Percentiles rank a stretch among this genome's conserved stretches.
Conservation (phyloP, 2,113 vertebrate species). For the Taxidea taxus region DNA sequence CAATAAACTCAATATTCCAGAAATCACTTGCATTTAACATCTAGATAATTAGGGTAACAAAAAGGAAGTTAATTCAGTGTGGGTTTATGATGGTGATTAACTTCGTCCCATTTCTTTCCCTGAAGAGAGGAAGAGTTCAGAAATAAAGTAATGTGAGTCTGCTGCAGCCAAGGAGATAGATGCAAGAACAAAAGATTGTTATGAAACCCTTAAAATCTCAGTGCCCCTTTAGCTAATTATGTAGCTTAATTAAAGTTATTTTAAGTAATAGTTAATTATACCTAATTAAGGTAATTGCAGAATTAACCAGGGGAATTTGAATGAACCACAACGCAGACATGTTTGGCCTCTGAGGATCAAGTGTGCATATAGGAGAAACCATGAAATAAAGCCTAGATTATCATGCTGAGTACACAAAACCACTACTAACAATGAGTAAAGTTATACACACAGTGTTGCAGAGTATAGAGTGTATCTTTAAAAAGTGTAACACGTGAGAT, state of each 20-base stretch:
- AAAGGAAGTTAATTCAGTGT: constrained; percentile 56
- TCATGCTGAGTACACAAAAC: not conserved
- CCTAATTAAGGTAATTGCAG: constrained; percentile 76
- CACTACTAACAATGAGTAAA: constrained; percentile 26
- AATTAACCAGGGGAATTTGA: constrained; percentile 68
- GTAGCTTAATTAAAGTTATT: constrained; percentile 77
- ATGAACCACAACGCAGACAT: constrained; percentile 41
- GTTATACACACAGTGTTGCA: not conserved
- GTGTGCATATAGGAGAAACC: not conserved
- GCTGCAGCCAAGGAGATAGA: constrained; percentile 47
- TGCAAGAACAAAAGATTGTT: constrained; percentile 71
- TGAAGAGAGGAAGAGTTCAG: constrained; percentile 26
- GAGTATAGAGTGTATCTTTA: not conserved
- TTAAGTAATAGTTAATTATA: constrained; percentile 78
- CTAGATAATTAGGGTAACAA: constrained; percentile 62
- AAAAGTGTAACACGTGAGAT: not conserved
- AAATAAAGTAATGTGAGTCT: not conserved
- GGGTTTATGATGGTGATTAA: constrained; percentile 57
- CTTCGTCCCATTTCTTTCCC: constrained; percentile 28
- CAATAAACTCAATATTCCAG: constrained; percentile 56
- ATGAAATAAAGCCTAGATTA: not conserved
- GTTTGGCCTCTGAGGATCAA: constrained; percentile 50
- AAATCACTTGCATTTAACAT: constrained; percentile 60
- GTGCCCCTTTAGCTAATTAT: constrained; percentile 74
- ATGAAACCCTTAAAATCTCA: constrained; percentile 59